Conservation (phyloP, 2,888 invertebrate species). For the Leptopilina syphax region DNA sequence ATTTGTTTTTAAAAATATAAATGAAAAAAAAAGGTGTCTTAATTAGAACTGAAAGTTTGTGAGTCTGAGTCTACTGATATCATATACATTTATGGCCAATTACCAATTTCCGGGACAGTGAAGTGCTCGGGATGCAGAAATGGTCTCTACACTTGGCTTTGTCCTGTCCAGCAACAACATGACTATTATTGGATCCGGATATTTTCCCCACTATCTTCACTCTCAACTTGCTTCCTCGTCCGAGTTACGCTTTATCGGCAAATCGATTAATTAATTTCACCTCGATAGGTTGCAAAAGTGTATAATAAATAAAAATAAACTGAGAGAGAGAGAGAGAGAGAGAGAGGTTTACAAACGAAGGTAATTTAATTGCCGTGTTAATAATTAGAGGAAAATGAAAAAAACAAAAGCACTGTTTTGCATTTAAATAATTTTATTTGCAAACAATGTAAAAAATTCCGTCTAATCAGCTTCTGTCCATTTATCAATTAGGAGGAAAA, state of each 20-base stretch:
- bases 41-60: background rate
- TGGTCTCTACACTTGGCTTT: slow-evolving; percentile 14
- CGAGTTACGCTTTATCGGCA: slow-evolving; percentile 21
- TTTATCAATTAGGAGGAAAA: background rate
- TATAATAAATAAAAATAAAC: slow-evolving; percentile 23
- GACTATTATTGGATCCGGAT: slow-evolving; percentile 23
- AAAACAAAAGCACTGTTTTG: background rate
- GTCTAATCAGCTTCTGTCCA: background rate
- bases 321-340: background rate
- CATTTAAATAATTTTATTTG: background rate
- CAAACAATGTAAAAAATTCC: background rate
- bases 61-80: background rate
- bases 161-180: slow-evolving; percentile 16
- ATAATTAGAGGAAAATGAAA: background rate
- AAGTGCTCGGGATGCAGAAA: slow-evolving; percentile 13
- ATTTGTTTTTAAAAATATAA: background rate
- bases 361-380: background rate
- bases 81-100: slow-evolving; percentile 26
- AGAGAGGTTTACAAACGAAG: background rate
- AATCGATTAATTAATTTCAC: slow-evolving; percentile 29
- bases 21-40: background rate
- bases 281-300: background rate
- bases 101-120: slow-evolving; percentile 27
- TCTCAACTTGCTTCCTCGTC: slow-evolving; percentile 9
- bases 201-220: slow-evolving; percentile 28